A percentile compares a stretch with the other conserved stretches of the same genome.
These are phyloP conservation scores for Athetis lepigone DNA, from an alignment of 2,888 invertebrate genomes.

Conservation along the genomic window DNA sequence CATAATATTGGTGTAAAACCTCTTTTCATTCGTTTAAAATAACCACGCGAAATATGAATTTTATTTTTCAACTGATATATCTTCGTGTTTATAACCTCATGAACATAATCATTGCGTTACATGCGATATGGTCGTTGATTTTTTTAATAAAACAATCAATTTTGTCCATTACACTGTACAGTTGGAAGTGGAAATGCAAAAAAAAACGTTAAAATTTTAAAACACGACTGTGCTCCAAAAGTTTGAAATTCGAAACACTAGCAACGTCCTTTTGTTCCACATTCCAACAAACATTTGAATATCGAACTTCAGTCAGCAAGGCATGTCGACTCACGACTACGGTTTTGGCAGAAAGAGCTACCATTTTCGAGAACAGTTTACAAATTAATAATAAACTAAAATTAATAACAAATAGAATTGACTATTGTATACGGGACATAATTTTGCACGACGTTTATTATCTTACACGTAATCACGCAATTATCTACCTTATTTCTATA, in stretches of 20 bases:
- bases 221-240: slow-evolving; percentile 27
- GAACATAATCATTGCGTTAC: neutral
- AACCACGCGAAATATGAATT: neutral
- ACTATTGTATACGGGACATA: too few relatives aligned
- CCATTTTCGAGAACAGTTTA: too few relatives aligned
- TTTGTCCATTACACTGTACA: slow-evolving; percentile 1
- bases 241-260: slow-evolving; percentile 34
- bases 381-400: too few relatives aligned
- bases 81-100: slow-evolving; percentile 24
- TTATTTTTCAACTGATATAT: slow-evolving; percentile 7
- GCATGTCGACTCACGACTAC: neutral
- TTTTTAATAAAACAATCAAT: slow-evolving; percentile 15
- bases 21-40: slow-evolving; percentile 12
- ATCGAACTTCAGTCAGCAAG: slow-evolving; percentile 8
- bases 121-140: slow-evolving; percentile 35
- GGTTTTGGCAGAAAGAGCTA: neutral
- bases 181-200: slow-evolving; percentile 30
- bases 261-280: slow-evolving; percentile 27
- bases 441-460: too few relatives aligned
- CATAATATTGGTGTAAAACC: slow-evolving; percentile 29
- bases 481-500: too few relatives aligned
- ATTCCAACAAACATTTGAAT: slow-evolving; percentile 43
- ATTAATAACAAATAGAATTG: too few relatives aligned
- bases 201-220: slow-evolving; percentile 22
- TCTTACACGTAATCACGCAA: too few relatives aligned